Conservation (phyloP, 2,113 vertebrate species). For the Lophochroa leadbeateri region DNA sequence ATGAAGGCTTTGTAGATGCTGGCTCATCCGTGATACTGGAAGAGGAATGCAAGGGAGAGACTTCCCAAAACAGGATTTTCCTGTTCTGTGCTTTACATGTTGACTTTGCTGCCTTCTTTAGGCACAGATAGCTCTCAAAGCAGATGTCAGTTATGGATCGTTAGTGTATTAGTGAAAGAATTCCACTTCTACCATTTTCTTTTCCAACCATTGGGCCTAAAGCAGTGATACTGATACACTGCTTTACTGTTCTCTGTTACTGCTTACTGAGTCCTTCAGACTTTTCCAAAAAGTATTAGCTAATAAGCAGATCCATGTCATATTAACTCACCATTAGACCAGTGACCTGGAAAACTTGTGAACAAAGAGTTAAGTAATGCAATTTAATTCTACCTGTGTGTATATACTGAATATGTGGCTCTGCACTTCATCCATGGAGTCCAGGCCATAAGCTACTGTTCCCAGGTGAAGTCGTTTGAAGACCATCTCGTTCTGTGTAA, state of each 20-base stretch:
- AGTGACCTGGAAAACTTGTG: neutral
- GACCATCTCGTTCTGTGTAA: constrained; percentile 98
- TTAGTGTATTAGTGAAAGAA: neutral
- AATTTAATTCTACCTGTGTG: constrained; percentile 83
- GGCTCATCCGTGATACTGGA: neutral
- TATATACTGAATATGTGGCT: constrained; percentile 97
- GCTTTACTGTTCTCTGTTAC: neutral
- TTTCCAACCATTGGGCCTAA: neutral
- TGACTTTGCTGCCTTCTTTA: neutral
- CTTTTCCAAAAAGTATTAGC: neutral
- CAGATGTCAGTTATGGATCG: neutral
- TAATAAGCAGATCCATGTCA: neutral
- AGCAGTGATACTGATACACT: neutral
- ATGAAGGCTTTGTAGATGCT: neutral
- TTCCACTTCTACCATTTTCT: neutral
- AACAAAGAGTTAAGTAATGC: neutral
- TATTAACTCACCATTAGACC: neutral
- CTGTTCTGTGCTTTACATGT: neutral
- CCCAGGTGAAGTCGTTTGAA: constrained; percentile 95
- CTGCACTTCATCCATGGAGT: constrained; percentile 98
- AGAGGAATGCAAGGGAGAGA: neutral
- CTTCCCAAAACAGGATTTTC: neutral
- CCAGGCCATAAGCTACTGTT: constrained; percentile 93
- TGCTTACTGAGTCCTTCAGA: neutral
- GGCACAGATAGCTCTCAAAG: neutral